Evolutionary conservation across 2,888 invertebrate species (phyloP).

Genomic region (Pyrgus malvae): DNA sequence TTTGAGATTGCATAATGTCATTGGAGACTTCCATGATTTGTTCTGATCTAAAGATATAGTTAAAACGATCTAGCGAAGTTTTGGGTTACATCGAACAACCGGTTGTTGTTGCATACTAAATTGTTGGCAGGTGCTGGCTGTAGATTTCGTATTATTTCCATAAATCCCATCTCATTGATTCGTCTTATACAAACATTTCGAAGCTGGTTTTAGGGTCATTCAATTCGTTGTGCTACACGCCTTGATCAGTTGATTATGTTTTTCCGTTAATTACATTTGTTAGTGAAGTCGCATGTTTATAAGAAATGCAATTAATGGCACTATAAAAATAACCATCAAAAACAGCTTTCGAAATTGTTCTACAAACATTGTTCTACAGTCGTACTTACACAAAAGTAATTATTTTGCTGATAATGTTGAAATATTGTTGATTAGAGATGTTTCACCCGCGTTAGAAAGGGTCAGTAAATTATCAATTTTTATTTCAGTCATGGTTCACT

Average conservation of each 20-base stretch:
- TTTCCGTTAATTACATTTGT: not conserved
- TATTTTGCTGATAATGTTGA: too few species aligned
- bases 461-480: too few species aligned
- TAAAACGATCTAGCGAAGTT: conserved; percentile 1
- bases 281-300: not conserved
- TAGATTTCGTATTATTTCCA: conserved; percentile 19
- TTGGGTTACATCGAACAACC: conserved; percentile 14
- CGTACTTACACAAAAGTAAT: too few species aligned
- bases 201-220: not conserved
- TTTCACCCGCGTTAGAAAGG: too few species aligned
- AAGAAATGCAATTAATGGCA: not conserved
- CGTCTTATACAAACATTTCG: conserved; percentile 12
- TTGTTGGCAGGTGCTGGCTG: conserved; percentile 17
- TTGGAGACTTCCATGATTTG: not conserved
- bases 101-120: conserved; percentile 21
- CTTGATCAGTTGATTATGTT: not conserved
- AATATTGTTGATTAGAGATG: too few species aligned
- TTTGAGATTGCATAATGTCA: not conserved
- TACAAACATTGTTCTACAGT: too few species aligned
- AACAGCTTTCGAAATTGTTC: too few species aligned
- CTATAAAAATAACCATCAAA: too few species aligned
- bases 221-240: not conserved
- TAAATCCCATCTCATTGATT: conserved; percentile 19
- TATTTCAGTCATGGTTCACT: too few species aligned
- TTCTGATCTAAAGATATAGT: not conserved